Conservation (phyloP, 2,888 invertebrate genomes). For the Nephrotoma flavescens region DNA sequence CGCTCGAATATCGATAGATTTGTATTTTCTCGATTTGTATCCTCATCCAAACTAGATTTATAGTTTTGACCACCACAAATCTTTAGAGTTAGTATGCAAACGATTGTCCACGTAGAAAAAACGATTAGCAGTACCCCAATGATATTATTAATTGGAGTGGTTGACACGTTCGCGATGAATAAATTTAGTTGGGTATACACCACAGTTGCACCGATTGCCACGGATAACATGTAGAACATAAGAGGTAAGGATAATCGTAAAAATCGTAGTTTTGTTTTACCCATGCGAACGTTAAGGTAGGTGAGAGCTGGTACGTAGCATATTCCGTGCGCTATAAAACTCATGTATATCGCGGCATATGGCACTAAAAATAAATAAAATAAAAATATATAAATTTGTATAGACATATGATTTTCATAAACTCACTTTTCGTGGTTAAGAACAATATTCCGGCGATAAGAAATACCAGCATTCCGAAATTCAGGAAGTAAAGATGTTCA, state of each 20-base stretch:
- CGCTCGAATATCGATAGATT: not conserved
- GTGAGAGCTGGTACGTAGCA: constrained; percentile 5
- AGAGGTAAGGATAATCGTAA: not conserved
- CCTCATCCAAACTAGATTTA: not conserved
- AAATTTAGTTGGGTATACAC: not conserved
- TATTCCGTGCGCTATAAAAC: constrained; percentile 5
- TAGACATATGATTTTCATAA: not conserved
- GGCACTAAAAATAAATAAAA: not conserved
- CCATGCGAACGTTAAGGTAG: constrained; percentile 1
- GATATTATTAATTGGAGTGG: not conserved
- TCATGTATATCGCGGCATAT: constrained; percentile 3
- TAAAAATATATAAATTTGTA: not conserved
- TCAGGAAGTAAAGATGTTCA: not conserved
- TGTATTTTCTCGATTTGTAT: not conserved
- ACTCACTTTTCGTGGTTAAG: not conserved
- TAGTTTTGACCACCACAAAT: not conserved
- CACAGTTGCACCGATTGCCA: not conserved
- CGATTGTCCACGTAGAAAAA: too few species aligned
- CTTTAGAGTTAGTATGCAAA: not conserved
- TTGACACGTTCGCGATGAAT: not conserved
- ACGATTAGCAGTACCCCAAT: not conserved
- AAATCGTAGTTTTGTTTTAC: not conserved
- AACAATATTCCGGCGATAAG: not conserved
- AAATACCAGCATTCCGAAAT: not conserved
- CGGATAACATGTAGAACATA: constrained; percentile 1